Evolutionary conservation across 2,888 invertebrate genomes (phyloP).

Genomic region (Drosophila pseudotakahashii): DNA sequence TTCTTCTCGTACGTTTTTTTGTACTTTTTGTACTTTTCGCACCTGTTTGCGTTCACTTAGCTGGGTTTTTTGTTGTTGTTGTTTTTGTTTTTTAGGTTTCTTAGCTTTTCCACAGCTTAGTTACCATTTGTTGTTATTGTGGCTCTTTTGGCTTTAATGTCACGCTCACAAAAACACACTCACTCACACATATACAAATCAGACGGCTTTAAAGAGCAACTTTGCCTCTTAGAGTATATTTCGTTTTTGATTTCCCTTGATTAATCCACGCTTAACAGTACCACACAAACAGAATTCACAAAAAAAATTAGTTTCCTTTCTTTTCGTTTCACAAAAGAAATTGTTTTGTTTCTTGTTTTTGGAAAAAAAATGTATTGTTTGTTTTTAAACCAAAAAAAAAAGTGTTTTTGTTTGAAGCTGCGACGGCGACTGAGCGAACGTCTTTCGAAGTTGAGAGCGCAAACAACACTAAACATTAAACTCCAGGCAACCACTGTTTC

Average conservation of each 20-base stretch:
- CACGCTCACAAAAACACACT: constrained; percentile 20
- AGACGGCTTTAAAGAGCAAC: neutral
- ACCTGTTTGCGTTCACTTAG: constrained; percentile 42
- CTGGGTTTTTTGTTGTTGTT: constrained; percentile 5
- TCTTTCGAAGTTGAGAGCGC: constrained; percentile 77
- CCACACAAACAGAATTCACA: neutral
- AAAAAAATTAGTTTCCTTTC: neutral
- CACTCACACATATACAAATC: constrained; percentile 1
- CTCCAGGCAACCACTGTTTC: constrained; percentile 53
- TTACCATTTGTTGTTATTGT: constrained; percentile 31
- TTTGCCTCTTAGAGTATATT: constrained; percentile 11
- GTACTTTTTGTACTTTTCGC: constrained; percentile 25
- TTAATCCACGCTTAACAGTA: neutral
- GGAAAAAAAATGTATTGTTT: constrained; percentile 19
- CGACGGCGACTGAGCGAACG: constrained; percentile 52
- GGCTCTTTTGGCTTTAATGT: constrained; percentile 28
- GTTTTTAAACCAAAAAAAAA: constrained; percentile 10
- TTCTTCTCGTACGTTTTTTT: constrained; percentile 8
- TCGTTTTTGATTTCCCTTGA: constrained; percentile 17
- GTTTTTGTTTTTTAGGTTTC: neutral
- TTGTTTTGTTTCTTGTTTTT: constrained; percentile 2
- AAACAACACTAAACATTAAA: constrained; percentile 54
- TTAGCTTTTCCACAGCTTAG: constrained; percentile 15
- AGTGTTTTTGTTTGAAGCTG: constrained; percentile 28
- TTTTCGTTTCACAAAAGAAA: constrained; percentile 16